These are phyloP conservation scores for Desmophyllum pertusum DNA, from an alignment of 92 coral and sea anemone genomes.

Conservation along the genomic window DNA sequence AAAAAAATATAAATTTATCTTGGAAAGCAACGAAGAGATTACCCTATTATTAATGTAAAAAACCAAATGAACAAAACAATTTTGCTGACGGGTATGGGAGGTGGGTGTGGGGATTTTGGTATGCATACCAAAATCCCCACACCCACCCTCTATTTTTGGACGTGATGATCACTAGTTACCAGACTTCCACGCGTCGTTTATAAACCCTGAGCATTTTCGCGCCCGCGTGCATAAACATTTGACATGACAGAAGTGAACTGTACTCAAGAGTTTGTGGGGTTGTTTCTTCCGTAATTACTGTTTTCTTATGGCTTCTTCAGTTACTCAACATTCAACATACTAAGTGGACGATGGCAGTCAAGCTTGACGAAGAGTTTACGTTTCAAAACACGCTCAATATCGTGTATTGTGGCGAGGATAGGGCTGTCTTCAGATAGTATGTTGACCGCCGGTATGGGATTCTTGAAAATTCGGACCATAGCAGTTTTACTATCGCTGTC, in stretches of 20 bases:
- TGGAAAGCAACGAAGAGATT: no score
- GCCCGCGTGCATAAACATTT: conserved; percentile 29
- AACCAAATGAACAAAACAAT: no score
- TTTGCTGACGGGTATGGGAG: neutral
- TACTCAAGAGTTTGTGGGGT: neutral
- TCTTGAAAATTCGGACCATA: conserved; percentile 62
- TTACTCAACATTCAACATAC: neutral
- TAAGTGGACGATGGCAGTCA: conserved; percentile 21
- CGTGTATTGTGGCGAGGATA: conserved; percentile 22
- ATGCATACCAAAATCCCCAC: conserved; percentile 1
- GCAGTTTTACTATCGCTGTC: conserved; percentile 67
- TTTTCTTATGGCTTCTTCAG: conserved; percentile 10
- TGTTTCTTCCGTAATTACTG: neutral
- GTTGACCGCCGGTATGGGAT: conserved; percentile 63
- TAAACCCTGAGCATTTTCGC: neutral
- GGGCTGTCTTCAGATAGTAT: conserved; percentile 30
- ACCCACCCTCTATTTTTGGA: neutral
- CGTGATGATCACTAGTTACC: conserved; percentile 12
- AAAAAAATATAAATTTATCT: no score
- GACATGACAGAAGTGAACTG: neutral
- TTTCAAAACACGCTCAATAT: conserved; percentile 28
- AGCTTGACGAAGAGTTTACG: conserved; percentile 8
- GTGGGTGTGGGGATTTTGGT: neutral
- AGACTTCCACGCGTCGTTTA: neutral
- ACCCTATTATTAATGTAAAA: no score